Evolutionary conservation across 1,140 invertebrate species (phyloP).

Genomic region (Chelonus insularis): DNA sequence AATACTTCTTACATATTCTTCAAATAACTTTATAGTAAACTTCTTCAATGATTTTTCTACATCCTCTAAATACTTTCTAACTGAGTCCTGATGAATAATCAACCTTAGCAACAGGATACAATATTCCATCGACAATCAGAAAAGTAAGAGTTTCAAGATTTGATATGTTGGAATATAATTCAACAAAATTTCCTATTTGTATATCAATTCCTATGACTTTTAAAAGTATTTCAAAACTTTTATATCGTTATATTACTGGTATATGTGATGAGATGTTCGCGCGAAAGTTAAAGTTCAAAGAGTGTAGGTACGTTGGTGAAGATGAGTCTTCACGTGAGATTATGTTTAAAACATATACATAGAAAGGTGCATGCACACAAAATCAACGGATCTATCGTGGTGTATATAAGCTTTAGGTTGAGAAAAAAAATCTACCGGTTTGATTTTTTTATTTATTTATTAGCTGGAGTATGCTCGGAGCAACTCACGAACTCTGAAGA

Average conservation of each 20-base stretch:
- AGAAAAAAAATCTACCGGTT: slow-evolving; percentile 17
- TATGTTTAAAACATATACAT: background rate
- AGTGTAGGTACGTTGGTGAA: background rate
- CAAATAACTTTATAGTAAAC: no score
- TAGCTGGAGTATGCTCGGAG: background rate
- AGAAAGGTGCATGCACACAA: background rate
- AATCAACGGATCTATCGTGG: background rate
- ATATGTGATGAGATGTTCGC: background rate
- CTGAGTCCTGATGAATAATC: no score
- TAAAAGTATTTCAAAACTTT: background rate
- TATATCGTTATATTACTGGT: background rate
- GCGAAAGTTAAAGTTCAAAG: background rate
- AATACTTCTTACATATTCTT: no score
- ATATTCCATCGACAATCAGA: no score
- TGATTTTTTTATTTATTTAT: slow-evolving; percentile 6
- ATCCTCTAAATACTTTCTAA: no score
- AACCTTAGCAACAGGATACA: no score
- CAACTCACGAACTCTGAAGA: slow-evolving; percentile 3
- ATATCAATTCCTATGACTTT: no score
- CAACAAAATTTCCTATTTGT: no score
- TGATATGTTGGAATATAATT: no score
- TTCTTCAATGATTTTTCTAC: no score
- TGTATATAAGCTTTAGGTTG: background rate
- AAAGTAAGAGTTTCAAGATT: no score
- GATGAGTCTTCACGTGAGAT: background rate